Evolutionary conservation across 35 echinoderm and acorn worm species (phyloP), one percentile per base, ranked within the genome.

Genomic region (Heliocidaris tuberculata): DNA sequence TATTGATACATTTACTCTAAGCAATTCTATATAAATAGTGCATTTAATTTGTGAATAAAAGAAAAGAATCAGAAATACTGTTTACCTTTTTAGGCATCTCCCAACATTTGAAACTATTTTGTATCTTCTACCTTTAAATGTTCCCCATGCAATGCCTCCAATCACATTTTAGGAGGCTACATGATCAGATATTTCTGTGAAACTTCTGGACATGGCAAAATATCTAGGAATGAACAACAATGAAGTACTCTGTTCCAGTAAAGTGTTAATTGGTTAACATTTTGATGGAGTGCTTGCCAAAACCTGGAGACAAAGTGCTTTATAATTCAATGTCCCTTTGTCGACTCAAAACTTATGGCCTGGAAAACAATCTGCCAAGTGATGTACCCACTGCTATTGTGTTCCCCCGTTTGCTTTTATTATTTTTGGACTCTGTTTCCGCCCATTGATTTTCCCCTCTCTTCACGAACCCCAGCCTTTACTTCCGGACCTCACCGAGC

Each of bases 401-500:
- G 86, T 89, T 89, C 47, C 31, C 30, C 65, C 7, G 27, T 78
- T 78, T 60, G 59, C 59, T 60, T 15, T 5, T 60, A 60, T 60
- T 78, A 78, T 78, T 78, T 78, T 78, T 27, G 19, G 19, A 27
- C 65, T 78, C 0, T 27, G 60, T 70, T 60, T 60, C 59, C 59
- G 59, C 90, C 32, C 19, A 42, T 8, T 30, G n/a, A 27, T 48
- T 9, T 93, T 49, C 91, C 47, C 29, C 91, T 59, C 29, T 32
- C 50, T 31, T 49, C 13, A 93, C 17, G 50, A 93, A 93, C 47
- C 91, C 91, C 91, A 93, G 47, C 17, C 47, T 59, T 8, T 12
- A 13, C 48, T 93, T 93, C 91, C 91, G 91, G 91, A 93, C 91
- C 91, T 93, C 91, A 93, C 91, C 91, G 30, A 5, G 91, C 48